Base-by-base conservation (phyloP, 2,888 invertebrate species). In the Calameuta pallipes region DNA sequence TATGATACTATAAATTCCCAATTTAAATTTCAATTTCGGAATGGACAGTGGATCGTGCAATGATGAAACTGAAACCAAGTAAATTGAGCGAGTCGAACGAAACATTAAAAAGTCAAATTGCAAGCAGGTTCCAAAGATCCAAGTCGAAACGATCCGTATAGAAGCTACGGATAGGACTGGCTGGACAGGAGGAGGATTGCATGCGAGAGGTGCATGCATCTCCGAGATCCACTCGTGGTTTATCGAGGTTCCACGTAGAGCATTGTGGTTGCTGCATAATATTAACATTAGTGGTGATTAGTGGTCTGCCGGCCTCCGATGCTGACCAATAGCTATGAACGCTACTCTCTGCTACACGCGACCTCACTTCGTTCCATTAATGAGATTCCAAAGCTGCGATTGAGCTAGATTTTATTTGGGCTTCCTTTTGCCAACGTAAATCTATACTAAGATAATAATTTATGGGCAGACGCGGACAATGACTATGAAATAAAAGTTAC, bases 231-330 rank as follows among this genome's bases (percentile, higher is more conserved):
- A 80, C 82, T 83, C 81, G 83, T 86, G 87, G 88, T 87, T 90
- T 87, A 89, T 89, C 87, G 87, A 83, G 85, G 83, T 85, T 87
- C 85, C 86, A 85, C 86, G 88, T 85, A 86, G 87, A 87, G 88
- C 87, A 90, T 90, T 90, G 89, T 90, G 87, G 87, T 85, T 82
- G 86, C 88, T 88, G 90, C 88, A 90, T 90, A 90, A 90, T 90
- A 90, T 90, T 90, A 90, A 88, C 89, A 90, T 90, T 90, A 90
- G 86, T 82, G 86, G 88, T 90, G 90, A 90, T 90, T 90, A 90
- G 90, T 90, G 89, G 86, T 88, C 86, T 87, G 87, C 87, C 81
- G 85, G 85, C 83, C 84, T 80, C 82, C 82, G 82, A 85, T 84
- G 83, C 83, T 80, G 82, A 80, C 85, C 88, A 84, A 87, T 87